Evolutionary conservation across 2,888 invertebrate species (phyloP), one percentile per base, ranked within the genome.

Genomic region (Euphydryas editha): DNA sequence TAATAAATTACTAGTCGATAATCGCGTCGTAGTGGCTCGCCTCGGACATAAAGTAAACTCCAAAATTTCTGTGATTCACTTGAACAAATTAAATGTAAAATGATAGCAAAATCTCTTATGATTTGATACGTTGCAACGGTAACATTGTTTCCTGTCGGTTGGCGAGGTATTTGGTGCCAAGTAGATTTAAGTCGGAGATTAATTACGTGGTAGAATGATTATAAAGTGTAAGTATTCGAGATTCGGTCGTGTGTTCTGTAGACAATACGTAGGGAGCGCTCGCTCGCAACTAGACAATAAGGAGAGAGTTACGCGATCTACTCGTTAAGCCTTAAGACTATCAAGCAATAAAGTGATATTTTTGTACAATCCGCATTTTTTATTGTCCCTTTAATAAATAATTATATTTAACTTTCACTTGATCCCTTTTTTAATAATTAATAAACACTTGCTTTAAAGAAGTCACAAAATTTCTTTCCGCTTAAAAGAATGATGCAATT

Each of bases 271-370:
- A 21, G 39, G 56, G 46, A 47, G 42, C 42, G 17, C 47, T 17
- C 57, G 57, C 37, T 37, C 54, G 59, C 49, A 42, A 61, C 61
- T 71, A 69, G 71, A 71, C 68, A 71, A 68, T 69, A 68, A 66
- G 64, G 46, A 55, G 18, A 54, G 54, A 15, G 42, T n/a, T 21
- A 8, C 30, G 51, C 37, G 24, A 58, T 49, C 58, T 39, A 59
- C 62, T 59, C 54, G 67, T 59, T 68, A 63, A 64, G 56, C 67
- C 65, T 67, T 68, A 67, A 73, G 70, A 72, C 69, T 73, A 70
- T 72, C 59, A 71, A 73, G 71, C 73, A 76, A 76, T 76, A 76
- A 78, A 77, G 72, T 75, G 71, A 76, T 78, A 76, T 78, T 78
- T 77, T 75, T 76, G 65, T 74, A 76, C 62, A 71, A 55, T 55